Base-by-base conservation (phyloP, 2,113 vertebrate species). In the Bagarius yarrelli region DNA sequence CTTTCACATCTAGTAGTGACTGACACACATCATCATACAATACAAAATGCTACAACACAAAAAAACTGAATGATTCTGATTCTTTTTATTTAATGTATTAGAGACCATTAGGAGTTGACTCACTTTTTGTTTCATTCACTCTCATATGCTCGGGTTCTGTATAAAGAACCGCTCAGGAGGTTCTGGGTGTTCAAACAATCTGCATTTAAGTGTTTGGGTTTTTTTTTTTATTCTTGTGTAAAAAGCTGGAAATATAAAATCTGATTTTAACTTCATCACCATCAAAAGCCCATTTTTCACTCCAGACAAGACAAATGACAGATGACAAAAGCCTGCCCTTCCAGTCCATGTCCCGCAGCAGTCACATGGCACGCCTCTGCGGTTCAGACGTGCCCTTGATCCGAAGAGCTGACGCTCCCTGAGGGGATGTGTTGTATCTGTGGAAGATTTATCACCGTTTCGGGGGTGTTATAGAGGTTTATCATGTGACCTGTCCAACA, bases 371-470 rank as follows among this genome's bases (percentile, higher is more conserved):
- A 83, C 86, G 81, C 85, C 81, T 85, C 89, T 88, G 86, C 44
- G 85, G 81, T 75, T 36, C 59, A 87, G 88, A 87, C 81, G 81
- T 85, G 81, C 85, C 86, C 83, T 83, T 87, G 89, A 85, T 83
- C 87, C 5, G 8, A 88, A 84, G 80, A 85, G 85, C 86, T 86
- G 85, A 83, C 84, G 78, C 74, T 87, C 87, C 91, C 90, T 79
- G 82, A 52, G 27, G 89, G 90, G 32, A 87, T 76, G 81, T 77
- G 85, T 82, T 87, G 86, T 90, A 79, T 88, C 86, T 89, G 79
- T 84, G 50, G 71, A 77, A 90, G 89, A 91, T 91, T 90, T 90
- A 91, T 88, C 82, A 85, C 85, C 77, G 81, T 60, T 85, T 84
- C 76, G 75, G 56, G 50, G 57, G 73, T 83, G 79, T 79, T 77